Evolutionary conservation across 2,113 vertebrate species (phyloP), one percentile per base, ranked within the genome.

Genomic region (Coreoperca whiteheadi): DNA sequence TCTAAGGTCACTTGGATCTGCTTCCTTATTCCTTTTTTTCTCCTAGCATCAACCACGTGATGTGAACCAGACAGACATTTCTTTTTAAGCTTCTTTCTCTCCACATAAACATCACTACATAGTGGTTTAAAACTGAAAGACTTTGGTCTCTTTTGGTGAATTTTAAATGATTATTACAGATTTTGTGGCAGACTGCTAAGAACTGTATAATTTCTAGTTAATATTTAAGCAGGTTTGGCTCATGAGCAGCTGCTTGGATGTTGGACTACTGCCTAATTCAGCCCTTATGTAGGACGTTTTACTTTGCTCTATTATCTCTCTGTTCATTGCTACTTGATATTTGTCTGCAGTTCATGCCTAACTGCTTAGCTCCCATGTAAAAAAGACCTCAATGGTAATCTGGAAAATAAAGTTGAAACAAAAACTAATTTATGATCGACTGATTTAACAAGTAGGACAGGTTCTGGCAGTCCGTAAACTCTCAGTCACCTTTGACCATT

Each of bases 221-320:
- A 80, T 70, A 79, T 75, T 80, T 57, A 68, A 68, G 8, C 21
- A 50, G 60, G 21, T 68, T 34, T 68, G n/a, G 11, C 37, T 84
- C 4, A 48, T 68, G 59, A 63, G n/a, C 34, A n/a, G 37, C 46
- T 41, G 61, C 54, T 81, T 70, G 46, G 21, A 76, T 25, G 54
- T 72, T 56, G 39, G 41, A 30, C 70, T 21, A 4, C 21, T 25
- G 41, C 41, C 34, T 53, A 18, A 72, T 65, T 80, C 21, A 65
- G 37, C 78, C 37, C 28, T 74, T 41, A 8, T 6, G 20, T 3
- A 10, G 14, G 4, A 74, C 32, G 18, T 32, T 10, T 34, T n/a
- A 25, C 57, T 71, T 71, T 21, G 16, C 79, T 63, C 28, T 15
- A 2, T 25, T 56, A 5, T 41, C 20, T 32, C 39, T 77, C 46